Base-by-base conservation (phyloP, 1,140 invertebrate species). In the Drosophila mayri region DNA sequence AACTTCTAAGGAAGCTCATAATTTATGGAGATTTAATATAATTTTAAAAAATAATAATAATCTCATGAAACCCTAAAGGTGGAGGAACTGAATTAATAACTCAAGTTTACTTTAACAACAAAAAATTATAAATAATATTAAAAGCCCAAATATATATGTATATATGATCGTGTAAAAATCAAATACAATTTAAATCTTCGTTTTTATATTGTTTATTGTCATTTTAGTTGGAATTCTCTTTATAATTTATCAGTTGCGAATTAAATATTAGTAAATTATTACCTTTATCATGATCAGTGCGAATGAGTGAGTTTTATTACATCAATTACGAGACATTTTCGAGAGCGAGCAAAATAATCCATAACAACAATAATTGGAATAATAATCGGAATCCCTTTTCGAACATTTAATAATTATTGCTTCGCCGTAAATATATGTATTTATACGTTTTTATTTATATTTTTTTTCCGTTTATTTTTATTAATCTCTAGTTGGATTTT, bases 161-260 rank as follows among this genome's bases (percentile, higher is more conserved):
- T 20, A 0, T 18, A 10, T 25, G 25, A 25, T 18, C 1, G 0
- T 4, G 22, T 25, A 3, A 28, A 58, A 70, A 47, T 18, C 3
- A 72, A 57, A 58, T 28, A 41, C 41, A 35, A 41, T 25, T 16
- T 5, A 20, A 57, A 8, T 9, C 16, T 40, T 11, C 20, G 22
- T 46, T 72, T 72, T 72, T 22, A 38, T 55, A 37, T 49, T 32
- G 35, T 71, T 72, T 72, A 72, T 72, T 72, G 68, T 72, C 68
- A 59, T 71, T 72, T 71, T 71, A 72, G 66, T 37, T 49, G 66
- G 22, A 58, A 72, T 58, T 71, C 10, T 58, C 20, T 25, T 59
- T 71, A 37, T 72, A 22, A 22, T 40, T 41, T 41, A 50, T 71
- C 44, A 49, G 65, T 59, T 72, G 68, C 65, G 52, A 71, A 47